Conservation (phyloP, 2,113 vertebrate genomes). For the Actinemys pallida region DNA sequence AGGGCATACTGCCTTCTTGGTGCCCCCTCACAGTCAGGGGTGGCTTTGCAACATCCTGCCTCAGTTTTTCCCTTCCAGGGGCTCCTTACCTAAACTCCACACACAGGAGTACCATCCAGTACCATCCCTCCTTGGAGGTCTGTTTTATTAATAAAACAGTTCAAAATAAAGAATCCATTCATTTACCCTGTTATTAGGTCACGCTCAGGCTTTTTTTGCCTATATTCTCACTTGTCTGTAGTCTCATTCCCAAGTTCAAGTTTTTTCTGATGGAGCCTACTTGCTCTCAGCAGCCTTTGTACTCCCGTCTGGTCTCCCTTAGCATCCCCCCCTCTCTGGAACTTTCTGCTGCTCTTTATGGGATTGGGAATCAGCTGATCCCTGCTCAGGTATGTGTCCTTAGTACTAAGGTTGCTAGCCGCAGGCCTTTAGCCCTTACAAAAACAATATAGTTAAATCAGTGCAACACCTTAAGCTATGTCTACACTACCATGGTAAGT, state of each 20-base stretch:
- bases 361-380: not conserved
- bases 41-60: not conserved
- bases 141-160: not conserved
- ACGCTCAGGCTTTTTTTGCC: not conserved
- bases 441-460: not conserved
- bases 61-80: not conserved
- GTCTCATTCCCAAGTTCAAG: not conserved
- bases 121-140: not conserved
- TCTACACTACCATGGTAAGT: too few relatives aligned
- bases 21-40: not conserved
- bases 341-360: not conserved
- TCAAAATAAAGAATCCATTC: not conserved
- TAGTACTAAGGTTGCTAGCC: not conserved
- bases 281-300: not conserved
- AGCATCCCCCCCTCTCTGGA: not conserved
- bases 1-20: not conserved
- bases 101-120: not conserved
- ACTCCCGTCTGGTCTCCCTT: not conserved
- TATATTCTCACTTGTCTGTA: not conserved
- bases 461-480: not conserved
- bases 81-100: not conserved
- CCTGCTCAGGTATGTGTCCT: not conserved
- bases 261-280: not conserved
- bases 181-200: not conserved
- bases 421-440: not conserved